Conservation (phyloP, 2,797 vertebrate species). For the Pseudochirops corinnae region DNA sequence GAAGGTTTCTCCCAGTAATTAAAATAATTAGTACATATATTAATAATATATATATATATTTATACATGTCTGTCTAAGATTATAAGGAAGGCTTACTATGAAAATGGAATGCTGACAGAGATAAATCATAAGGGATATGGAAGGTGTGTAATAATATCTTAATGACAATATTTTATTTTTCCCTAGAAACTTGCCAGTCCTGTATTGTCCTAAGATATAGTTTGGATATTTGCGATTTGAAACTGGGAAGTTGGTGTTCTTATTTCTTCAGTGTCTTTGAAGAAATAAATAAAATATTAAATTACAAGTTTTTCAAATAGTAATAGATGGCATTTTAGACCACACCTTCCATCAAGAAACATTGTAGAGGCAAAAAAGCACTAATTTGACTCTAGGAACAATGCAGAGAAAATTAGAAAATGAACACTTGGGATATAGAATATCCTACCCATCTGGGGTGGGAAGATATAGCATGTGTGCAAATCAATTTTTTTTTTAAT, state of each 20-base stretch:
- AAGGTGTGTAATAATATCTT: slow-evolving; percentile 15
- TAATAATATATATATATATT: background rate
- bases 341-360: background rate
- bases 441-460: background rate
- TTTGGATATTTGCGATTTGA: background rate
- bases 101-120: background rate
- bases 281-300: background rate
- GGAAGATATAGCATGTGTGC: background rate
- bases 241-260: slow-evolving; percentile 16
- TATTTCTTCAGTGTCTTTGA: slow-evolving; percentile 5
- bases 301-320: background rate
- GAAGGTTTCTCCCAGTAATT: background rate
- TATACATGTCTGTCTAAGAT: background rate
- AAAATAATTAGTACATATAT: slow-evolving; percentile 16
- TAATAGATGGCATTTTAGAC: background rate
- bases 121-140: slow-evolving; percentile 10
- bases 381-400: background rate
- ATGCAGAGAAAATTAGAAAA: background rate
- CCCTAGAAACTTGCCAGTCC: background rate
- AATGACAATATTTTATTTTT: background rate
- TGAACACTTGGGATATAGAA: background rate
- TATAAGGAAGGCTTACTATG: background rate
- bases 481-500: background rate
- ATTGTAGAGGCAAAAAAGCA: background rate
- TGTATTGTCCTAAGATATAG: background rate